Base-by-base conservation (phyloP, 2,888 invertebrate genomes). In the Leucoptera coffeella region DNA sequence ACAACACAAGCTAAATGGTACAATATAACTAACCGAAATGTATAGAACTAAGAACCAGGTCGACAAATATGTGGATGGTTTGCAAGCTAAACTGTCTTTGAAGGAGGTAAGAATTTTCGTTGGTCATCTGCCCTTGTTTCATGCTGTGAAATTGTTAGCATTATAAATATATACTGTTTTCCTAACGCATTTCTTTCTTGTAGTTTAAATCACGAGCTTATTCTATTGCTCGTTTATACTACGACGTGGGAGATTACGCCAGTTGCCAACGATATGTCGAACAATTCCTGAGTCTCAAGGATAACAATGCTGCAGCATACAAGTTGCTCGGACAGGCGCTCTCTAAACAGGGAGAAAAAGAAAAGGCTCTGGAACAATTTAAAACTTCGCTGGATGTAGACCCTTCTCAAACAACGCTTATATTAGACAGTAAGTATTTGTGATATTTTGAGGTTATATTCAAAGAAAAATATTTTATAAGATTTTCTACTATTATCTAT, bases 151-250 rank as follows among this genome's bases (percentile, higher is more conserved):
- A 24, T 12, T 12, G 27, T 26, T 25, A 19, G 19, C 19, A 19
- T 19, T 19, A 19, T 32, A 33, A n/a, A n/a, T n/a, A n/a, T n/a
- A n/a, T n/a, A n/a, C n/a, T n/a, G n/a, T n/a, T n/a, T n/a, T n/a
- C n/a, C n/a, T n/a, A n/a, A n/a, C n/a, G n/a, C n/a, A n/a, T n/a
- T 33, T 26, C 13, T 38, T 35, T 27, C 38, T 62, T 62, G 32
- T 50, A 69, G 69, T 69, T 69, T 34, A 55, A 56, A 43, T 46
- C 81, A 22, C 77, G 88, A 43, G 85, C 87, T 33, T 85, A 81
- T 51, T 82, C 85, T 26, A 78, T 93, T 45, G 91, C 89, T 6
- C 83, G 85, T 39, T 62, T 91, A 29, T 94, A 93, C 57, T 85
- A 73, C 48, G 85, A 85, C 55, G 82, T 90, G 29, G 82, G 82